Evolutionary conservation across 2,888 invertebrate species (phyloP).

Genomic region (Drosophila tanythrix): DNA sequence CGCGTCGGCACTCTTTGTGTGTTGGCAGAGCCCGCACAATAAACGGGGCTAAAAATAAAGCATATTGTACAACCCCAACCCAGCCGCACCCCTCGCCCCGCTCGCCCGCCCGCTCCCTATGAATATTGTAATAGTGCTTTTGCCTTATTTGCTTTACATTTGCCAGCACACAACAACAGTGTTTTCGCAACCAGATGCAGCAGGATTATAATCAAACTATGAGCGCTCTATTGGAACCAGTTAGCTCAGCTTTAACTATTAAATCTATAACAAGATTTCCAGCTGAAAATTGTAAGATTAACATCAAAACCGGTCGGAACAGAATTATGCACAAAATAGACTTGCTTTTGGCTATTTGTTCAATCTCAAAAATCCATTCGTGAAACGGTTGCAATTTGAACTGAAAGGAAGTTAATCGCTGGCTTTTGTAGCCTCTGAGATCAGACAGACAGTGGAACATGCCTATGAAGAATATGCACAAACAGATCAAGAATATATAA

Average conservation of each 20-base stretch:
- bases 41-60: slow-evolving; percentile 71
- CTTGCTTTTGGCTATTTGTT: not conserved
- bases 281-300: not conserved
- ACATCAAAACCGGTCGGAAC: not conserved
- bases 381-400: not conserved
- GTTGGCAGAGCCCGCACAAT: slow-evolving; percentile 69
- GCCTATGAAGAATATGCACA: not conserved
- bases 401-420: not conserved
- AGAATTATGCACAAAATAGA: not conserved
- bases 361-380: not conserved
- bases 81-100: not conserved
- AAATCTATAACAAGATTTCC: not conserved
- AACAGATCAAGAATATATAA: not conserved
- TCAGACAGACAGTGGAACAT: not conserved
- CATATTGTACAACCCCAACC: slow-evolving; percentile 39
- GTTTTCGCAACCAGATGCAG: slow-evolving; percentile 48
- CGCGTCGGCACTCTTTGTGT: slow-evolving; percentile 20
- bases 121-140: slow-evolving; percentile 15
- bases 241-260: slow-evolving; percentile 17
- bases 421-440: not conserved
- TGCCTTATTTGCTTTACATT: slow-evolving; percentile 67
- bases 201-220: slow-evolving; percentile 70
- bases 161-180: slow-evolving; percentile 72
- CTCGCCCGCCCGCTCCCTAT: too few relatives aligned
- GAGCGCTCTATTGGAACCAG: slow-evolving; percentile 55